phyloP scores from a whole-genome alignment of 2,888 invertebrate species.

The Drosophila maculinotata region DNA sequence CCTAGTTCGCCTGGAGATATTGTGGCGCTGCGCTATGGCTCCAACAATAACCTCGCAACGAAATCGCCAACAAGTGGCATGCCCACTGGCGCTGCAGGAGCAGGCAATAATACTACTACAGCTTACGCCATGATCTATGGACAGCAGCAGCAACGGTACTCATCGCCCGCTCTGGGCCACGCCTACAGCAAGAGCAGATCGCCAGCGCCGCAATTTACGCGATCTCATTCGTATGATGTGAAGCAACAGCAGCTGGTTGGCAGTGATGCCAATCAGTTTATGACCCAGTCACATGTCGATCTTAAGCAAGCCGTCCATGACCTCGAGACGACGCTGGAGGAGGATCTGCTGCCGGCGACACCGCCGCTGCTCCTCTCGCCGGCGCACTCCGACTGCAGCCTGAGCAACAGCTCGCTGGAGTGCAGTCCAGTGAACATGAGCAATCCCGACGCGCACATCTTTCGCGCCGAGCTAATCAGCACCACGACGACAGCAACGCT shows the following conservation, averaged over 20 bases:
- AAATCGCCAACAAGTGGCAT: conserved; percentile 62
- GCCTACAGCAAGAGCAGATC: conserved; percentile 58
- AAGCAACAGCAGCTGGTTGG: conserved; percentile 47
- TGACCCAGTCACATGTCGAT: conserved; percentile 85
- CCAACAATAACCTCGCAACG: conserved; percentile 81
- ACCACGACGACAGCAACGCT: conserved; percentile 77
- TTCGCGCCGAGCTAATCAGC: conserved; percentile 84
- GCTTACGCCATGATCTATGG: conserved; percentile 71
- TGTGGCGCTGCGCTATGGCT: conserved; percentile 82
- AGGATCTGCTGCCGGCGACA: conserved; percentile 52
- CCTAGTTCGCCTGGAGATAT: conserved; percentile 69
- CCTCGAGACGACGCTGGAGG: conserved; percentile 83
- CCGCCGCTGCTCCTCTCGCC: conserved; percentile 82
- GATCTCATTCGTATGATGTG: conserved; percentile 84
- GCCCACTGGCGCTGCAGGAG: conserved; percentile 26
- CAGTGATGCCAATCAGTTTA: conserved; percentile 69
- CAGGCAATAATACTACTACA: conserved; percentile 35
- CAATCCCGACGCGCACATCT: conserved; percentile 72
- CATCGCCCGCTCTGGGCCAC: conserved; percentile 79
- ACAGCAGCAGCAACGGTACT: conserved; percentile 73
- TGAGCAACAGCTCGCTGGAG: conserved; percentile 74
- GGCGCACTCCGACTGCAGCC: conserved; percentile 84
- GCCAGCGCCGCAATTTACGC: conserved; percentile 69
- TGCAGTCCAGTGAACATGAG: conserved; percentile 60
- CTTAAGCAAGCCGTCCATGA: conserved; percentile 83